Evolutionary conservation across 2,888 invertebrate genomes (phyloP).

Genomic region (Amiota mariae): DNA sequence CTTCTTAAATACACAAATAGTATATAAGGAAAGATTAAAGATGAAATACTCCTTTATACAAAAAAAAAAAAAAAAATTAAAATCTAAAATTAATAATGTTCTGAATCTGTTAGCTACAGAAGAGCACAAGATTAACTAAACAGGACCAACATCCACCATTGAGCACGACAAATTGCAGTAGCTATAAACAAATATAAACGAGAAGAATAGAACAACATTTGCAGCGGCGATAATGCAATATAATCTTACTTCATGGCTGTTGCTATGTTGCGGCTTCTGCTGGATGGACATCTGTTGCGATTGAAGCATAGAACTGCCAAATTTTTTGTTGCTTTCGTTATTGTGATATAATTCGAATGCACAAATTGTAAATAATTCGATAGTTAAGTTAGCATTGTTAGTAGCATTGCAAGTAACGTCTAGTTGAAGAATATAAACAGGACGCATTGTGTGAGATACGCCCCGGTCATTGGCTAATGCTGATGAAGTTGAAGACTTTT

Average conservation of each 20-base stretch:
- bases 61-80: no score
- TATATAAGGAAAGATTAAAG: no score
- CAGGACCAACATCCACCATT: constrained; percentile 46
- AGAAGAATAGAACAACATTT: constrained; percentile 29
- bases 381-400: not conserved
- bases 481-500: no score
- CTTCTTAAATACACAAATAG: no score
- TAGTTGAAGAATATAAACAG: no score
- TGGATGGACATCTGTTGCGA: constrained; percentile 11
- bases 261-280: constrained; percentile 2
- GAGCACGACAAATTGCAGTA: not conserved
- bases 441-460: no score
- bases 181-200: constrained; percentile 3
- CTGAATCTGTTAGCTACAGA: no score
- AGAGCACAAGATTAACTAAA: not conserved
- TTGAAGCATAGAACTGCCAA: constrained; percentile 36
- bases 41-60: no score
- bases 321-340: not conserved
- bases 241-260: constrained; percentile 57
- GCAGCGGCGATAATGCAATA: constrained; percentile 66
- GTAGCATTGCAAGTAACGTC: no score
- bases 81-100: no score
- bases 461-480: no score
- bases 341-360: constrained; percentile 1
- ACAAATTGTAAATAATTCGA: constrained; percentile 18